These are phyloP conservation scores for Brachyalestes nurse DNA, from an alignment of 2,797 vertebrate genomes.

Conservation along the genomic window DNA sequence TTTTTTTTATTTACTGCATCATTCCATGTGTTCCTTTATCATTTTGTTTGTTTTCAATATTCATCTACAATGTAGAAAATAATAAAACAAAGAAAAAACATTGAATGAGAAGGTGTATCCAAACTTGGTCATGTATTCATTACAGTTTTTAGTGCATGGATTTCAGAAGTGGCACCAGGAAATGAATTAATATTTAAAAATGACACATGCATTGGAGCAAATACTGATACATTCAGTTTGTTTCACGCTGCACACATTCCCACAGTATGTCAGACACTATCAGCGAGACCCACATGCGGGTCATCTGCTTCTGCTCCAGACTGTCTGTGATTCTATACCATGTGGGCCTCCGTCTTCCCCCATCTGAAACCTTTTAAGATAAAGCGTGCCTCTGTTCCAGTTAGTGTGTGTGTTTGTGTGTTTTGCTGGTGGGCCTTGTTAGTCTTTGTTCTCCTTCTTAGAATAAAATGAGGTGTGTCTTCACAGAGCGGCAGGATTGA, in stretches of 20 bases:
- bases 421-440: constrained; percentile 11
- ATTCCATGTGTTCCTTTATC: too few species aligned
- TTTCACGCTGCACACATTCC: not conserved
- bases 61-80: too few species aligned
- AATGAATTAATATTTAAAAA: too few species aligned
- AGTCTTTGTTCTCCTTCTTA: constrained; percentile 2
- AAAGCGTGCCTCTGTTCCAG: not conserved
- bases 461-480: constrained; percentile 7
- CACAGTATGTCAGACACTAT: not conserved
- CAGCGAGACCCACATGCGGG: not conserved
- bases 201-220: too few species aligned
- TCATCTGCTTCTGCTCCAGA: not conserved
- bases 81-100: too few species aligned
- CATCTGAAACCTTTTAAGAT: constrained; percentile 22
- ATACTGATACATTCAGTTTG: not conserved
- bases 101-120: too few species aligned
- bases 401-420: constrained; percentile 20
- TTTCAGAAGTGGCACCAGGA: too few species aligned
- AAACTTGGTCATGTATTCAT: too few species aligned
- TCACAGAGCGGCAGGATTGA: not conserved
- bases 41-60: too few species aligned
- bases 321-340: constrained; percentile 6
- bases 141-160: too few species aligned
- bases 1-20: too few species aligned
- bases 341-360: not conserved